Evolutionary conservation across 2,888 invertebrate species (phyloP), one percentile per base, ranked within the genome.

Genomic region (Margaritifera margaritifera): DNA sequence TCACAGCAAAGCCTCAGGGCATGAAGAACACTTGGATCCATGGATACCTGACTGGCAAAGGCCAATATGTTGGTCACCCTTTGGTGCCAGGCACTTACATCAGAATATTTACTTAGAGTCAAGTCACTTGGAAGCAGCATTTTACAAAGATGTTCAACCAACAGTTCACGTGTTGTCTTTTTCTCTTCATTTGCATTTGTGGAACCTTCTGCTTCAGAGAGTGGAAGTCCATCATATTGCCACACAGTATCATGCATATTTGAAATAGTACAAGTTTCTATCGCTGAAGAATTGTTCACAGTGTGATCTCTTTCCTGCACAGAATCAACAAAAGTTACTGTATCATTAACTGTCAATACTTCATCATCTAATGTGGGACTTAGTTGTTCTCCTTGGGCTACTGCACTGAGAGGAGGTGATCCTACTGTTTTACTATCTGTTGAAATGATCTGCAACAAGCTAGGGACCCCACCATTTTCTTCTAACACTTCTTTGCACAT

Each of bases 141-240:
- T n/a, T 56, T 31, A 24, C 71, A 67, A n/a, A 67, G 27, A 0
- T 61, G 3, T 31, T 67, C 27, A 22, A 71, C 71, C n/a, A 71
- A 25, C 11, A 18, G 22, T 18, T 64, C 62, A 24, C 59, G n/a
- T 18, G 25, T 22, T 42, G 22, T 53, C 53, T 53, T 24, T 15
- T 55, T 55, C 4, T 64, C 25, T 58, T 27, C 25, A 27, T 18
- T 6, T 5, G 24, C 51, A 42, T 22, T 18, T 8, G 4, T 22
- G n/a, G 62, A 66, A 25, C 55, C 50, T n/a, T 60, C 52, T 22
- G 22, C 3, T 52, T 50, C 58, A 15, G 59, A 51, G 6, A 61
- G 61, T 31, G 56, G 31, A 24, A 65, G 31, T 24, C 42, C 27
- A 20, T 65, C 19, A 31, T 51, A 24, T 22, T 57, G 51, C 20